Conservation (phyloP, 2,797 vertebrate species). For the Phataginus tricuspis region DNA sequence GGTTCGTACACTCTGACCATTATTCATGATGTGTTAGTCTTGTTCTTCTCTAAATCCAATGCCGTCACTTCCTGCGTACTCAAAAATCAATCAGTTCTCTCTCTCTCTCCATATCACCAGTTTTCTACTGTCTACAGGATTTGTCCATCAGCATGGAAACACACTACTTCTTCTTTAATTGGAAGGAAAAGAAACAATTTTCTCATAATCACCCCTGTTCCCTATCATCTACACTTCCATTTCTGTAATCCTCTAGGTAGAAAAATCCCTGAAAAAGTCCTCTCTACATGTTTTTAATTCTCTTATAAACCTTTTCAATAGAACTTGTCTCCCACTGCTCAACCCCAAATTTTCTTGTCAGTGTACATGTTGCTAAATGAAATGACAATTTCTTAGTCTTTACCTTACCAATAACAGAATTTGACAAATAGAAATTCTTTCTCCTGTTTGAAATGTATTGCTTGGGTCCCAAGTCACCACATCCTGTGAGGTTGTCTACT, state of each 20-base stretch:
- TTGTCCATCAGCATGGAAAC: not conserved
- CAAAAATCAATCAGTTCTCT: not conserved
- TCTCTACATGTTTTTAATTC: not conserved
- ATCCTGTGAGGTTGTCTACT: not conserved
- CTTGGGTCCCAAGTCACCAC: not conserved
- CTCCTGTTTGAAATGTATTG: not conserved
- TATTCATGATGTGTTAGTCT: accelerated
- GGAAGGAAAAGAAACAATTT: not conserved
- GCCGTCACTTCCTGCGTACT: too few species aligned
- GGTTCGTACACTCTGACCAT: not conserved
- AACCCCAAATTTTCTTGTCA: not conserved
- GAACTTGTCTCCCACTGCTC: not conserved
- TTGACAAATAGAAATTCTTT: not conserved
- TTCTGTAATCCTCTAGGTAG: not conserved
- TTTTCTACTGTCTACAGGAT: not conserved
- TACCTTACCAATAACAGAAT: not conserved
- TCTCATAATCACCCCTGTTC: not conserved
- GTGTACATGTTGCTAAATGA: not conserved
- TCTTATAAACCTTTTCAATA: not conserved
- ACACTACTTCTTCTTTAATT: not conserved
- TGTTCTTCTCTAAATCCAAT: not conserved
- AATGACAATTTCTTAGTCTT: not conserved
- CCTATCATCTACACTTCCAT: not conserved
- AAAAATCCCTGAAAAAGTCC: not conserved
- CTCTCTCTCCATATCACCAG: not conserved